These are phyloP conservation scores for Lacerta bilineata DNA, from an alignment of 2,797 vertebrate genomes.

Conservation along the genomic window DNA sequence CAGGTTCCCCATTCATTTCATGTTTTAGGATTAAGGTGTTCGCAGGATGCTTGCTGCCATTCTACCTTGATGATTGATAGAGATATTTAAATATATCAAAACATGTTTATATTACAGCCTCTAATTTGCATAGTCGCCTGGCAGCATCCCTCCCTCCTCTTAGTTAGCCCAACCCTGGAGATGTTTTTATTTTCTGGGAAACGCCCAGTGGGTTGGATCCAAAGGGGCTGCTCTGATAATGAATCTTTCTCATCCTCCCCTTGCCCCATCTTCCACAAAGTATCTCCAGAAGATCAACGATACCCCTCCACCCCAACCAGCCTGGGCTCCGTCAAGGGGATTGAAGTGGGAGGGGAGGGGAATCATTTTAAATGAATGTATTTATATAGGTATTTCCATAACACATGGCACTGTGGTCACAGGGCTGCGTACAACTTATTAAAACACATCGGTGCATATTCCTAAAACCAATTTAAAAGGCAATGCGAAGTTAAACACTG, in stretches of 20 bases:
- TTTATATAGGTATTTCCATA: too few relatives aligned
- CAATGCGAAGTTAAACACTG: too few relatives aligned
- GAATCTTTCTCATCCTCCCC: neutral
- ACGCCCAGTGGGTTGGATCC: neutral
- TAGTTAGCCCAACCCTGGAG: neutral
- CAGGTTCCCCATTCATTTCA: neutral
- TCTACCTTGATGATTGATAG: neutral
- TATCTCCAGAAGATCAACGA: neutral
- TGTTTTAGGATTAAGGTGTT: neutral
- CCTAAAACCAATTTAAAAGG: too few relatives aligned
- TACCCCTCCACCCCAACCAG: too few relatives aligned
- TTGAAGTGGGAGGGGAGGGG: neutral
- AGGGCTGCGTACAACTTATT: too few relatives aligned
- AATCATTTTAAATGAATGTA: neutral
- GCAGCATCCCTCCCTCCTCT: neutral
- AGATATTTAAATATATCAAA: neutral
- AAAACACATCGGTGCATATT: too few relatives aligned
- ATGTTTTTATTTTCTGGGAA: conserved; percentile 2
- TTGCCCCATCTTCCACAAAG: neutral
- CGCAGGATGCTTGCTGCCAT: neutral
- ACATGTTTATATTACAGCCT: neutral
- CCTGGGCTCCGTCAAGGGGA: neutral
- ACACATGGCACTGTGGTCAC: too few relatives aligned
- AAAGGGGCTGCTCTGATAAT: neutral
- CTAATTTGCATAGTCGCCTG: neutral